Base-by-base conservation (phyloP, 2,888 invertebrate species). In the Melanostoma scalare region DNA sequence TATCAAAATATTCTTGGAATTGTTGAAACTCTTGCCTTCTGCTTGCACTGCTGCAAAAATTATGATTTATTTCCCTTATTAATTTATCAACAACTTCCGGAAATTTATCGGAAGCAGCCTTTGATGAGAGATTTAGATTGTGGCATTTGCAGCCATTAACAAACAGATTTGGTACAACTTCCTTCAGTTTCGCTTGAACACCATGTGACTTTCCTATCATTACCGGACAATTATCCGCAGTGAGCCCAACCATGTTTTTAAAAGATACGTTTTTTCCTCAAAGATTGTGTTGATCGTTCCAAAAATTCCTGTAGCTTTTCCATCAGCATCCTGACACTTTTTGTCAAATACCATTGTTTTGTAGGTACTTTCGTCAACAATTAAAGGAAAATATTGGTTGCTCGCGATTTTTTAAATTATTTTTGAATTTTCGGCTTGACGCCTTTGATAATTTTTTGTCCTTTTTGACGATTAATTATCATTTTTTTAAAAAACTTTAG, bases 201-300 rank as follows among this genome's bases (percentile, higher is more conserved):
- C 74, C 69, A 20, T 75, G 69, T 20, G 30, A 9, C 20, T 69
- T 71, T 5, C 71, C 65, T 58, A 80, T 80, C 75, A 80, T 80
- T 1, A 80, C 80, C 2, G 68, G 52, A 38, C 71, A 80, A 50
- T 75, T 75, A 44, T 80, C 74, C 1, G 80, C 71, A 2, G 33
- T 52, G 33, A 50, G 30, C 6, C 50, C 50, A 50, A 52, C 52
- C 52, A 52, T 9, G 40, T 67, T 52, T 6, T 65, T 52, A 4
- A 42, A 65, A 5, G 65, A 20, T 9, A 65, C 52, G 4, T 52
- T 40, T 42, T 65, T 65, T 52, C 6, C n/a, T 52, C 20, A 30
- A 63, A 48, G 4, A 48, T 48, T 9, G 1, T 50, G 2, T 36
- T 65, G 5, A 50, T 36, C 1, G 50, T 50, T 3, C 50, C 33